phyloP scores from a whole-genome alignment of 2,888 invertebrate species.

The Villa cingulata region DNA sequence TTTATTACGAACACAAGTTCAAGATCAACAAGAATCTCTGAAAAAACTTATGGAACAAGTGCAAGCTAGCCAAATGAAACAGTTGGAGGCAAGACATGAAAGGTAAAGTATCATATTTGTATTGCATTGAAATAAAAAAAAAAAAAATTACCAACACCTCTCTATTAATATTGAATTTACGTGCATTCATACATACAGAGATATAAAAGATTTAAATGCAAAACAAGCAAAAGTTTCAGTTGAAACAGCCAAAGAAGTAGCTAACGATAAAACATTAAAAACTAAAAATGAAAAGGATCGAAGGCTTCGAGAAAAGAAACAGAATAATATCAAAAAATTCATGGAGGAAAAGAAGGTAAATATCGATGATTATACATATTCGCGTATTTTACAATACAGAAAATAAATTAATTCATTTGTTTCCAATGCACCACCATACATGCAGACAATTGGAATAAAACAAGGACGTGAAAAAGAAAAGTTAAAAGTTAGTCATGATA shows the following conservation, averaged over 20 bases:
- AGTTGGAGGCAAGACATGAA: conserved; percentile 79
- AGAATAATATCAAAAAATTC: conserved; percentile 95
- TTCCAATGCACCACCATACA: conserved; percentile 8
- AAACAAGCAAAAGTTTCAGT: conserved; percentile 93
- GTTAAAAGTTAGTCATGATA: conserved; percentile 79
- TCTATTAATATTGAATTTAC: no score
- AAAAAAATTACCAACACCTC: no score
- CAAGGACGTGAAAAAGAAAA: conserved; percentile 87
- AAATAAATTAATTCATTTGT: neutral
- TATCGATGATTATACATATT: neutral
- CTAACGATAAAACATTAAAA: conserved; percentile 89
- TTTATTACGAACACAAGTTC: conserved; percentile 62
- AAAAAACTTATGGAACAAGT: conserved; percentile 69
- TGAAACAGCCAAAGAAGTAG: conserved; percentile 91
- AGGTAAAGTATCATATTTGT: conserved; percentile 20
- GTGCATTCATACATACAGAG: conserved; percentile 44
- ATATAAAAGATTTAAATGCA: conserved; percentile 89
- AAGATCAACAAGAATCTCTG: conserved; percentile 64
- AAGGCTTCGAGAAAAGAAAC: conserved; percentile 83
- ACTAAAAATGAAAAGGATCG: conserved; percentile 96
- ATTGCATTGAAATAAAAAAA: no score
- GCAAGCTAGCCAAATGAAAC: conserved; percentile 75
- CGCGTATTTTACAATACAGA: neutral
- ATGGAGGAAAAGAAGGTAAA: conserved; percentile 79
- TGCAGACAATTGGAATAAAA: conserved; percentile 64